These are phyloP conservation scores for Phaetusa simplex DNA, from an alignment of 2,113 vertebrate species.

Conservation along the genomic window DNA sequence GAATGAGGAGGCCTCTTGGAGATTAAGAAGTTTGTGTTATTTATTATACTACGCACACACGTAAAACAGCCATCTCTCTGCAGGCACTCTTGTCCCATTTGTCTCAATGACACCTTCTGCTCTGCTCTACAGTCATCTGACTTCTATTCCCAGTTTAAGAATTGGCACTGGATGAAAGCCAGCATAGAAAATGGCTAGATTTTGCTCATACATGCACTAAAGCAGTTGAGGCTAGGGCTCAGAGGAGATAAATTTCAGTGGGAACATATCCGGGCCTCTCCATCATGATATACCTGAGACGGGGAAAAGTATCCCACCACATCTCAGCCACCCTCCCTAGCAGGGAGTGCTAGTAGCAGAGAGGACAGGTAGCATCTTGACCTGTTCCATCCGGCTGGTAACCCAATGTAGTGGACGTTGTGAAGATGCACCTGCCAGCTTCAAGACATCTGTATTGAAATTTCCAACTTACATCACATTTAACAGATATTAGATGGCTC, in stretches of 20 bases:
- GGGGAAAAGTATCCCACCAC: not conserved
- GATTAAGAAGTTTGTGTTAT: not conserved
- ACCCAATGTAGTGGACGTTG: too few relatives aligned
- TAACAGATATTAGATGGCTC: too few relatives aligned
- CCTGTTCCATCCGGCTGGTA: not conserved
- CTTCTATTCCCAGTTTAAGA: not conserved
- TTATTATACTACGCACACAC: not conserved
- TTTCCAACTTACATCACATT: not conserved
- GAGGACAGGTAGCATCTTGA: not conserved
- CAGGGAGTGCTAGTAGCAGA: not conserved
- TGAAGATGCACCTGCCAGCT: not conserved
- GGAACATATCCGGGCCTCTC: not conserved
- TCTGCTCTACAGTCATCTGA: not conserved
- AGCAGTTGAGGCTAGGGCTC: not conserved
- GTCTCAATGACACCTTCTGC: not conserved
- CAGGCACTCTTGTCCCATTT: not conserved
- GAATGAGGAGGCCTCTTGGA: not conserved
- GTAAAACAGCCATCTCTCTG: not conserved
- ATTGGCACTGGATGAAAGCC: not conserved
- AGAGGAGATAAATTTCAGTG: not conserved
- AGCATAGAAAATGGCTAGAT: not conserved
- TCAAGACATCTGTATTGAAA: not conserved
- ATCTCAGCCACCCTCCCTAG: not conserved
- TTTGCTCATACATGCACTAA: not conserved
- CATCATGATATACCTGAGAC: not conserved